A percentile compares a stretch with the other conserved stretches of the same genome.
Conservation (phyloP, 2,888 invertebrate species). For the Caenorhabditis panamensis region DNA sequence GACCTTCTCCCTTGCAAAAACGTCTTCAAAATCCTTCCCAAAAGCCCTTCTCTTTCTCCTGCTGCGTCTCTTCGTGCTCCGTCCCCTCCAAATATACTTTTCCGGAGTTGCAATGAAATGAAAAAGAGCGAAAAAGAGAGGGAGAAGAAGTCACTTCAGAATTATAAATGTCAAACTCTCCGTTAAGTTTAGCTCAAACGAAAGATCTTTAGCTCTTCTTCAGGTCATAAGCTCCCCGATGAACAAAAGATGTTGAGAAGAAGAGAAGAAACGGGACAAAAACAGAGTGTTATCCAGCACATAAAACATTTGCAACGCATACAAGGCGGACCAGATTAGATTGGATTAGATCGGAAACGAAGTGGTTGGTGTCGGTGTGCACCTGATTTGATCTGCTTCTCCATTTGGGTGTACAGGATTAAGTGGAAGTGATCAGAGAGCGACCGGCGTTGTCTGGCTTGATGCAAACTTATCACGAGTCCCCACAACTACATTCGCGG, state of each 20-base stretch:
- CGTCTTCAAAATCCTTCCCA: no score
- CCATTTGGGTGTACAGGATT: neutral
- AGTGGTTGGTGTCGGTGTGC: neutral
- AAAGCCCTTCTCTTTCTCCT: neutral
- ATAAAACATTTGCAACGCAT: no score
- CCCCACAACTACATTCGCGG: constrained; percentile 16
- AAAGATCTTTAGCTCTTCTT: no score
- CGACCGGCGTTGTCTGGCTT: constrained; percentile 18
- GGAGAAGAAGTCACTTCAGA: neutral
- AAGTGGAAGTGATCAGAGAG: neutral
- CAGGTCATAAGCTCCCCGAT: no score
- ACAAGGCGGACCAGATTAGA: neutral
- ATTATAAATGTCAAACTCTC: neutral
- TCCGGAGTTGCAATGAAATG: constrained; percentile 5
- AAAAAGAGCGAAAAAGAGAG: neutral
- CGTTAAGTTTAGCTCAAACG: no score
- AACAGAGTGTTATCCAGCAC: no score
- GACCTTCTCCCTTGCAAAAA: no score
- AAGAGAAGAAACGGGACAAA: no score
- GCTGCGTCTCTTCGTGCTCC: neutral
- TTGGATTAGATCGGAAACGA: neutral
- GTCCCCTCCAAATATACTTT: neutral
- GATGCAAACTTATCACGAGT: constrained; percentile 40
- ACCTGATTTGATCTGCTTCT: neutral
- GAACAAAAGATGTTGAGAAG: no score